A percentile compares a stretch with the other conserved stretches of the same genome.
Evolutionary conservation across 2,797 vertebrate genomes (phyloP).

Genomic region (Urocyon cinereoargenteus): DNA sequence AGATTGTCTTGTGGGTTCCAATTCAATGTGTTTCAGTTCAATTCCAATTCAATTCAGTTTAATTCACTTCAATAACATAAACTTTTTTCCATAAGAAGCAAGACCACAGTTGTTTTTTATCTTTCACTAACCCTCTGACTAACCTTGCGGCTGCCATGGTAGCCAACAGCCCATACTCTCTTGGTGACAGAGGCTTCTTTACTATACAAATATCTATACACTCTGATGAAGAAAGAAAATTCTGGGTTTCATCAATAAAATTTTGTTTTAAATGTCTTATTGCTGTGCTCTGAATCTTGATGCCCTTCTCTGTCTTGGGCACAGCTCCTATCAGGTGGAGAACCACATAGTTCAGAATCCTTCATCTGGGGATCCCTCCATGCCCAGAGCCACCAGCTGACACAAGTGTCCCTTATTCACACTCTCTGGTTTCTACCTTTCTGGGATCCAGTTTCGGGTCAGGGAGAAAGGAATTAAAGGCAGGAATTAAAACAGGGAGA

Average conservation of each 20-base stretch:
- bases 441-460: not conserved
- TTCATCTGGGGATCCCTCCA: not conserved
- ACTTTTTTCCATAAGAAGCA: not conserved
- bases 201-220: not conserved
- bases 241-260: not conserved
- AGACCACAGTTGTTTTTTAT: not conserved
- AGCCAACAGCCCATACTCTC: not conserved
- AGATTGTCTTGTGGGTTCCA: not conserved
- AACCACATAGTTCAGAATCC: not conserved
- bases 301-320: not conserved
- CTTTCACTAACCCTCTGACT: not conserved
- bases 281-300: not conserved
- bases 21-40: not conserved
- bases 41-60: not conserved
- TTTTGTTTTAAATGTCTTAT: not conserved
- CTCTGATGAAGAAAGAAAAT: not conserved
- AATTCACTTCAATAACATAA: not conserved
- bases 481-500: not conserved
- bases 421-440: not conserved
- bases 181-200: not conserved
- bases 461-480: conserved; percentile 25
- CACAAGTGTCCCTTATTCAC: not conserved
- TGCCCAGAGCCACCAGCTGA: not conserved
- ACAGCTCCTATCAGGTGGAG: not conserved
- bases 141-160: not conserved